Evolutionary conservation across 2,797 vertebrate species (phyloP).

Genomic region (Spondyliosoma cantharus): DNA sequence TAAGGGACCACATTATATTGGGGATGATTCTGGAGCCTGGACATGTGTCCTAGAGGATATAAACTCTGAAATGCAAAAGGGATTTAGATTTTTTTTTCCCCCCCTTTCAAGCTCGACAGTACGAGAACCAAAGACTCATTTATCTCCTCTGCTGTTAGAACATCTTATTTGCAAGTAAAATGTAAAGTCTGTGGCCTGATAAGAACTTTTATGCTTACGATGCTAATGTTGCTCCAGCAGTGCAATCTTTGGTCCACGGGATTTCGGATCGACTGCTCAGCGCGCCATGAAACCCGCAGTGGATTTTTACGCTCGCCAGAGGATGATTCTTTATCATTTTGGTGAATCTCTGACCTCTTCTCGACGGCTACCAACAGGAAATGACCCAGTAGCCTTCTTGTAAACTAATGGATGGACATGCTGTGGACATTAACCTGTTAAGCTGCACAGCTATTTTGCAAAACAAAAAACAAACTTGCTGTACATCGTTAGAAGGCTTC

Average conservation of each 20-base stretch:
- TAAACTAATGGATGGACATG: too few species aligned
- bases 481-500: too few species aligned
- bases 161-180: constrained; percentile 23
- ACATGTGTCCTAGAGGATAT: constrained; percentile 51
- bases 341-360: background rate
- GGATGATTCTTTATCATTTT: background rate
- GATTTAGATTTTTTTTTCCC: constrained; percentile 21
- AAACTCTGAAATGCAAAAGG: constrained; percentile 35
- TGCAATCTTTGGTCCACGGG: background rate
- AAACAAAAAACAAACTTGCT: too few species aligned
- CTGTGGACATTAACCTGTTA: too few species aligned
- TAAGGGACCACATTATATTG: constrained; percentile 30
- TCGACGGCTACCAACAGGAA: background rate
- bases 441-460: too few species aligned
- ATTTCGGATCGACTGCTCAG: background rate
- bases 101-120: constrained; percentile 4
- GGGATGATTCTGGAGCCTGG: constrained; percentile 34
- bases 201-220: constrained; percentile 11
- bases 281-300: too few species aligned
- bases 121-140: constrained; percentile 11
- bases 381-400: background rate
- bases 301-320: background rate
- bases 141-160: constrained; percentile 6
- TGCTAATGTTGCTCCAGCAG: constrained; percentile 1
- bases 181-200: background rate